These are phyloP conservation scores for Pomatostomus ruficeps DNA, from an alignment of 2,113 vertebrate genomes.

Conservation along the genomic window DNA sequence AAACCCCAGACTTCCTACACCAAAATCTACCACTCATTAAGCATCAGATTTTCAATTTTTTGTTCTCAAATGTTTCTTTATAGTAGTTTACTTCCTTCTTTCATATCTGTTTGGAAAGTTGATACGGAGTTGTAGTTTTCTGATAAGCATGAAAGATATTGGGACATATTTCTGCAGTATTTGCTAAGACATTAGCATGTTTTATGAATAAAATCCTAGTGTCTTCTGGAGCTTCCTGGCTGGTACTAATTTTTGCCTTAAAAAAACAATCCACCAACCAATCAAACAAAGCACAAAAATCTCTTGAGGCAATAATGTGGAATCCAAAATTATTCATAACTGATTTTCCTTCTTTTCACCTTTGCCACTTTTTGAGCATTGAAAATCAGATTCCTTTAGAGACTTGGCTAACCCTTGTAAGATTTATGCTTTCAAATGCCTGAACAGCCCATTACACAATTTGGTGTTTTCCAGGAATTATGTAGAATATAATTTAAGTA, in stretches of 20 bases:
- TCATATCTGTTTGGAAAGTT: not conserved
- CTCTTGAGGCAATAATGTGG: not conserved
- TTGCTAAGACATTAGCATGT: not conserved
- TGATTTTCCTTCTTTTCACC: not conserved
- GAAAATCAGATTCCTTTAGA: not conserved
- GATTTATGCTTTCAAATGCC: not conserved
- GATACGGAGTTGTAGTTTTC: not conserved
- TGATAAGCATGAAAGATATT: not conserved
- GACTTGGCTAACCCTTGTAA: not conserved
- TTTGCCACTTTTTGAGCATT: not conserved
- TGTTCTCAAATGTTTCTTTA: not conserved
- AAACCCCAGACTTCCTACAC: not conserved
- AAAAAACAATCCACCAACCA: not conserved
- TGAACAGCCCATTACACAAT: not conserved
- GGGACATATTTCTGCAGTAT: not conserved
- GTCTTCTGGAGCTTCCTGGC: not conserved
- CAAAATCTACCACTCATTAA: not conserved
- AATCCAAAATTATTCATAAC: not conserved
- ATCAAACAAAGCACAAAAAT: not conserved
- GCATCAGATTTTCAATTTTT: not conserved
- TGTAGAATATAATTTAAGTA: not conserved
- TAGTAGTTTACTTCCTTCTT: not conserved
- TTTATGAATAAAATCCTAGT: not conserved
- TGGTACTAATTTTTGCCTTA: not conserved
- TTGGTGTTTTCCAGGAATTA: not conserved